Evolutionary conservation across 2,888 invertebrate species (phyloP), one percentile per base, ranked within the genome.

Genomic region (Cheilosia scutellata): DNA sequence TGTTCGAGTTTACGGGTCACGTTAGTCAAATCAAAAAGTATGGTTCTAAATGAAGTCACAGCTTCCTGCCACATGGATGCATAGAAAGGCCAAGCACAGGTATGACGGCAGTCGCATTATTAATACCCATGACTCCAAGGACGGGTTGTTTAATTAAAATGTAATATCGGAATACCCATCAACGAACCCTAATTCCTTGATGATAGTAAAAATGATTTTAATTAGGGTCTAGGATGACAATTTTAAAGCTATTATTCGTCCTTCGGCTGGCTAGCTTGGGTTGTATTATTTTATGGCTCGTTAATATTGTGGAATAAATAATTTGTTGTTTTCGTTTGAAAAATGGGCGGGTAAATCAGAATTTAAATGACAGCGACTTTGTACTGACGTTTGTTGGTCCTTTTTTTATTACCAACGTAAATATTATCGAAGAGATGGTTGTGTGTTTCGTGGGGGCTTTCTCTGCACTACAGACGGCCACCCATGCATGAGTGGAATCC

Each of bases 211-310:
- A 84, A 84, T 84, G 74, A 84, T 80, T 84, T 84, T 84, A 84
- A 84, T 84, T 84, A 84, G 75, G 84, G 84, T 84, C 70, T 65
- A 66, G 58, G 70, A 84, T 80, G 84, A 84, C 84, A 84, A 84
- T 84, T 84, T 84, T 76, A 75, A 84, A 80, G 75, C 53, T 65
- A 76, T 84, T 84, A 75, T 55, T 80, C 79, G 83, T 79, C 83
- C 72, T 79, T 79, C 57, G 60, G 40, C 16, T 40, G 70, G 9
- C 49, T 83, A 20, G 62, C 31, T 37, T 37, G n/a, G 53, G 57
- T n/a, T 42, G n/a, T 42, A 20, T 16, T 51, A 29, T 37, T 83
- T 79, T 60, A 84, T 75, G 51, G 75, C 75, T 71, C 84, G 84
- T 84, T 84, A 84, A 84, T 80, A 80, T 74, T 75, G 70, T 76